Evolutionary conservation across 2,113 vertebrate genomes (phyloP), one percentile per base, ranked within the genome.

Genomic region (Egretta garzetta): DNA sequence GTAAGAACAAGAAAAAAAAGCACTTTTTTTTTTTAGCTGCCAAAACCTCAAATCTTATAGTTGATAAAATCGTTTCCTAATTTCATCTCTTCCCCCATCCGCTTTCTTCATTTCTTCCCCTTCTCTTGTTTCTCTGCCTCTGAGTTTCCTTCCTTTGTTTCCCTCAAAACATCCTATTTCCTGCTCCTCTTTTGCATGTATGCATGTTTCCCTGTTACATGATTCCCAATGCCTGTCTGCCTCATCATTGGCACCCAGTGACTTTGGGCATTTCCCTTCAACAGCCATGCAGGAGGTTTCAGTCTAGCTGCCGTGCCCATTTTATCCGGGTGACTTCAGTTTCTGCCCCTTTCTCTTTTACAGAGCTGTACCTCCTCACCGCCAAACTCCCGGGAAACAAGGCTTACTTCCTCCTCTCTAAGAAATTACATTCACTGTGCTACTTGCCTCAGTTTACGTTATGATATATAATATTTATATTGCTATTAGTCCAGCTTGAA

Each of bases 141-240:
- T 91, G 30, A 22, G 67, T 89, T 96, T 97, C 93, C 91, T 96
- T 94, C 70, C 62, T 66, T 63, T 53, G 7, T 62, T 94, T 85
- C 66, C 76, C 62, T 85, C 88, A 89, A 92, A 97, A 94, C 77
- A 96, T 82, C 89, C 80, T 33, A 30, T 91, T 93, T 96, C 89
- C 89, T 96, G 58, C n/a, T 91, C 30, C 28, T 86, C 27, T 93
- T 53, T 28, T 77, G 20, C 58, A 24, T 76, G 32, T 39, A 18
- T 15, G 2, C 27, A 27, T 20, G 13, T 56, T 95, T 67, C 39
- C 19, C 41, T 15, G 6, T n/a, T 32, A 41, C 23, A 18, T 4
- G 22, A 32, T 11, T 92, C 24, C 41, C 33, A 39, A 2, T 39
- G 39, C 27, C 28, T 72, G 13, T 35, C 43, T 91, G 8, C 56